A percentile compares a stretch with the other conserved stretches of the same genome.
phyloP scores from a whole-genome alignment of 2,888 invertebrate genomes.

The Leptinotarsa peninsularis region DNA sequence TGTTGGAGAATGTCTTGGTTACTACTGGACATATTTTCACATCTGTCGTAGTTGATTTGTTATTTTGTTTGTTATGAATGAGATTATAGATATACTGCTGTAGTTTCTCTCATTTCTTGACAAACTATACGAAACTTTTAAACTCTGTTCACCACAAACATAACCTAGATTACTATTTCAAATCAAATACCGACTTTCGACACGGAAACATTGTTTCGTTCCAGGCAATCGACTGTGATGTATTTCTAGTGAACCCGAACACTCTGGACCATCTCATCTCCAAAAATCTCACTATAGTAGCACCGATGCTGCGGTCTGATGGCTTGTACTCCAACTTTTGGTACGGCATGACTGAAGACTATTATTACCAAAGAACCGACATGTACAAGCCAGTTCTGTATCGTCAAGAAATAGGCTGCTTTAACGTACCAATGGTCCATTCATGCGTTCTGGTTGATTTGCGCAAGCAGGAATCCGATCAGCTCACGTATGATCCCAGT shows the following conservation, averaged over 20 bases:
- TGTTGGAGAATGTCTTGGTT: too few species aligned
- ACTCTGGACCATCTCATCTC: constrained; percentile 74
- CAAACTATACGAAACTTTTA: too few species aligned
- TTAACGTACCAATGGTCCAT: constrained; percentile 91
- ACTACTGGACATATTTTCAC: too few species aligned
- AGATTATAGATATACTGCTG: too few species aligned
- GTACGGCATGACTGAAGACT: constrained; percentile 90
- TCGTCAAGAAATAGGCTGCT: constrained; percentile 77
- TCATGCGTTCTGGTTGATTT: constrained; percentile 87
- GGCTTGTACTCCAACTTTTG: constrained; percentile 95
- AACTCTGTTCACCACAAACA: too few species aligned
- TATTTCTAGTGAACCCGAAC: constrained; percentile 77
- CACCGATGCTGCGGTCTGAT: constrained; percentile 89
- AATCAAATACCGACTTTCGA: too few species aligned
- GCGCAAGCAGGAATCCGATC: constrained; percentile 69
- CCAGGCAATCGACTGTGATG: constrained; percentile 88
- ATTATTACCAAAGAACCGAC: constrained; percentile 86
- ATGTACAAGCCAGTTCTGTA: constrained; percentile 86
- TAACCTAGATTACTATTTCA: too few species aligned
- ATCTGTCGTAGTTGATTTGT: too few species aligned
- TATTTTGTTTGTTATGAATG: too few species aligned
- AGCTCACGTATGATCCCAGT: constrained; percentile 79
- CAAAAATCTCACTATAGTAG: constrained; percentile 75
- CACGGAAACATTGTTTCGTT: not conserved
- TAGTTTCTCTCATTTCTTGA: too few species aligned